Evolutionary conservation across 1,140 invertebrate species (phyloP), one percentile per base, ranked within the genome.

Genomic region (Drosophila oshimai): DNA sequence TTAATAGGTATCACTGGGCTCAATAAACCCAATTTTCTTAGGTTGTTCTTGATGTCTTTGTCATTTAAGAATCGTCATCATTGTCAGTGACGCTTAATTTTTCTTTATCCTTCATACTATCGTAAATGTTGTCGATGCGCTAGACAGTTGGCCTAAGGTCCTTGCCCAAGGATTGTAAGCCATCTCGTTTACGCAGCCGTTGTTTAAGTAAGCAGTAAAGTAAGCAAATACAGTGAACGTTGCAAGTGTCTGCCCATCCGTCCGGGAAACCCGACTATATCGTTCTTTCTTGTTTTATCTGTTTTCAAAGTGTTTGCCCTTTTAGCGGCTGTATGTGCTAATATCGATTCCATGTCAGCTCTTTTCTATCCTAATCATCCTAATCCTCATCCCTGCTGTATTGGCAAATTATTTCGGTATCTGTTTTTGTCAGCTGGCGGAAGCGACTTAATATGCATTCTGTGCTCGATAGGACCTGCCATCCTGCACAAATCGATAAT

Each of bases 241-340:
- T n/a, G n/a, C n/a, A n/a, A n/a, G n/a, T n/a, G n/a, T n/a, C n/a
- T n/a, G n/a, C n/a, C n/a, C n/a, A n/a, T n/a, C n/a, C n/a, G n/a
- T n/a, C n/a, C n/a, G n/a, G n/a, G n/a, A n/a, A n/a, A n/a, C n/a
- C n/a, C n/a, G n/a, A n/a, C n/a, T n/a, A n/a, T n/a, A n/a, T n/a
- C n/a, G n/a, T n/a, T n/a, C n/a, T n/a, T n/a, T n/a, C n/a, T 6
- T 41, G 29, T 29, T 54, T 17, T n/a, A 42, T 6, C 33, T n/a
- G n/a, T n/a, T n/a, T n/a, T n/a, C 45, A 39, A 42, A 58, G 55
- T 67, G 50, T 58, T 70, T 28, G 69, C 47, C 67, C 83, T 74
- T n/a, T 81, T 83, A 87, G 55, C 69, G 50, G 62, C 81, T 87
- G 81, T 79, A 87, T 87, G 81, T 87, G 81, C 77, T 87, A 87